Conservation (phyloP, 2,888 invertebrate genomes). For the Stratiomys singularior region DNA sequence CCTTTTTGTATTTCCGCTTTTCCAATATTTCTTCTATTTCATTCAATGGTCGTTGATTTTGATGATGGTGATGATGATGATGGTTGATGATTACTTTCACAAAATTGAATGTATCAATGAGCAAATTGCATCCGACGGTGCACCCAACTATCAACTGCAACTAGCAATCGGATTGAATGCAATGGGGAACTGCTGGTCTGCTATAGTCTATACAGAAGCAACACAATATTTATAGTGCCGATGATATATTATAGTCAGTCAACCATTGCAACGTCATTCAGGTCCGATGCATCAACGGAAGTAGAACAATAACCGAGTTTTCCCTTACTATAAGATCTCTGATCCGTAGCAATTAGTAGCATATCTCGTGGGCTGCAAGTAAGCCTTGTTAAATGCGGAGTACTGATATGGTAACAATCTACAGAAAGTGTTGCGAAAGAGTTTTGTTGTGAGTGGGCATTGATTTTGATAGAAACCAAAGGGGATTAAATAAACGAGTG, state of each 20-base stretch:
- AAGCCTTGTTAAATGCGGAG: no score
- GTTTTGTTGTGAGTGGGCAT: no score
- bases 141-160: constrained; percentile 5
- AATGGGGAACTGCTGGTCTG: neutral
- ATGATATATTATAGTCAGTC: neutral
- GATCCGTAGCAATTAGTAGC: constrained; percentile 34
- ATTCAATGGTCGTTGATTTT: neutral
- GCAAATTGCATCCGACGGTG: constrained; percentile 20
- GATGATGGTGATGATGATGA: neutral
- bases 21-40: constrained; percentile 1
- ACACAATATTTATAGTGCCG: no score
- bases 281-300: constrained; percentile 33
- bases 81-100: constrained; percentile 34
- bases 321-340: constrained; percentile 26
- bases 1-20: neutral
- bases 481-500: no score
- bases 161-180: neutral
- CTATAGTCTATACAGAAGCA: no score
- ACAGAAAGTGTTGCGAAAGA: no score
- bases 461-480: no score
- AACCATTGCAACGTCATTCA: constrained; percentile 6
- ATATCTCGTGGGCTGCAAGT: no score
- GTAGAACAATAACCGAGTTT: constrained; percentile 34
- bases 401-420: no score
- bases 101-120: constrained; percentile 39